Percentiles rank a stretch among this genome's conserved stretches.
phyloP scores from a whole-genome alignment of 2,797 vertebrate species.

The Synaphobranchus kaupii region DNA sequence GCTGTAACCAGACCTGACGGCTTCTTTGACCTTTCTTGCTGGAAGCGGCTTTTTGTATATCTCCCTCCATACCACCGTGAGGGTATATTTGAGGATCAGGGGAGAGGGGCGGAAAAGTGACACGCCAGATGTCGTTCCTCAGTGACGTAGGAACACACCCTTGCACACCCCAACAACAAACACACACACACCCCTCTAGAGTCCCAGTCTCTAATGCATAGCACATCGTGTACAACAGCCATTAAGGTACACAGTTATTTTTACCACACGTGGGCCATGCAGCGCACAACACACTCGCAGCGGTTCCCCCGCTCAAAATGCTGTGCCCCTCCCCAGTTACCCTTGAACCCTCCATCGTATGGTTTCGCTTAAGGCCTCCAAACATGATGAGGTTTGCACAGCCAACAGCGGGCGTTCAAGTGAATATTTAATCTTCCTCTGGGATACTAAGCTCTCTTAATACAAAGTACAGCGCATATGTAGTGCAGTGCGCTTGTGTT shows the following conservation, averaged over 20 bases:
- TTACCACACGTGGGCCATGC: background rate
- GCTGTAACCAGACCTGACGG: background rate
- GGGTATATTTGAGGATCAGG: background rate
- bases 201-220: background rate
- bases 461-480: background rate
- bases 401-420: background rate
- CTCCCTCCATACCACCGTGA: background rate
- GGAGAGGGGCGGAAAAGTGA: background rate
- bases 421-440: background rate
- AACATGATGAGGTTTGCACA: constrained; percentile 6
- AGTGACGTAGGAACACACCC: background rate
- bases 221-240: constrained; percentile 17
- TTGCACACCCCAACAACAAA: background rate
- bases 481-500: background rate
- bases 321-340: background rate
- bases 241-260: background rate
- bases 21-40: background rate
- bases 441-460: background rate
- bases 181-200: background rate
- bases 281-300: background rate
- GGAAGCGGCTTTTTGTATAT: background rate
- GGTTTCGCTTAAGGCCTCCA: constrained; percentile 30
- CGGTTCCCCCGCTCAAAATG: background rate
- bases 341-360: constrained; percentile 24
- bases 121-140: background rate